phyloP scores from a whole-genome alignment of 1,140 invertebrate genomes.

The Cardiocondyla obscurior region DNA sequence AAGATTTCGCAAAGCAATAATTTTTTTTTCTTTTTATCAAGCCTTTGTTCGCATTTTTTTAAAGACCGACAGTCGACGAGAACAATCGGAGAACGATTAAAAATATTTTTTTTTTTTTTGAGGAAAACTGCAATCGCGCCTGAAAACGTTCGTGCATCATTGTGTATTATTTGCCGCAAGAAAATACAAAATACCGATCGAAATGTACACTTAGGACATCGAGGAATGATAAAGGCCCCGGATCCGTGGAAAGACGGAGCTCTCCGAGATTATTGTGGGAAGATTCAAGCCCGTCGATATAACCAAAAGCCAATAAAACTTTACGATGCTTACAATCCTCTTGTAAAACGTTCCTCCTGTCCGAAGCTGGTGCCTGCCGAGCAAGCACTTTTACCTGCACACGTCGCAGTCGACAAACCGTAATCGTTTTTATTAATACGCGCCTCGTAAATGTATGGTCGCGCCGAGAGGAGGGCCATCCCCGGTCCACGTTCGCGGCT shows the following conservation, averaged over 20 bases:
- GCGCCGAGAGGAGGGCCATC: slow-evolving; percentile 8
- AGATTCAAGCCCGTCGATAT: slow-evolving; percentile 34
- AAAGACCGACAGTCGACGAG: no score
- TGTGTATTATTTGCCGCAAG: background rate
- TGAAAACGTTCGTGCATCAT: no score
- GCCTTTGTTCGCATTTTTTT: no score
- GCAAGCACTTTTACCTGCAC: slow-evolving; percentile 50
- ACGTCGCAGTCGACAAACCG: slow-evolving; percentile 54
- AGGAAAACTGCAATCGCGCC: background rate
- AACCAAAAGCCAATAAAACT: slow-evolving; percentile 61
- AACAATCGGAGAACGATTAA: no score
- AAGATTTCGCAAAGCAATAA: background rate
- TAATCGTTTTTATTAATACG: slow-evolving; percentile 57
- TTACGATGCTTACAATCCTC: slow-evolving; percentile 55
- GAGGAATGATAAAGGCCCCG: slow-evolving; percentile 13
- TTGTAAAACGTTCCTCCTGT: slow-evolving; percentile 45
- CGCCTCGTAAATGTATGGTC: slow-evolving; percentile 28
- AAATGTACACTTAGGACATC: background rate
- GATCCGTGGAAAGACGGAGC: slow-evolving; percentile 26
- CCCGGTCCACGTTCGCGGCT: slow-evolving; percentile 27
- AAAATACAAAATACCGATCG: background rate
- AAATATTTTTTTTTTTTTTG: no score
- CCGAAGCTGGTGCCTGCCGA: slow-evolving; percentile 32
- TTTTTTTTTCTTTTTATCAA: no score
- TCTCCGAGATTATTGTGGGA: slow-evolving; percentile 26